Evolutionary conservation across 2,797 vertebrate genomes (phyloP).

Genomic region (Eulemur coronatus): DNA sequence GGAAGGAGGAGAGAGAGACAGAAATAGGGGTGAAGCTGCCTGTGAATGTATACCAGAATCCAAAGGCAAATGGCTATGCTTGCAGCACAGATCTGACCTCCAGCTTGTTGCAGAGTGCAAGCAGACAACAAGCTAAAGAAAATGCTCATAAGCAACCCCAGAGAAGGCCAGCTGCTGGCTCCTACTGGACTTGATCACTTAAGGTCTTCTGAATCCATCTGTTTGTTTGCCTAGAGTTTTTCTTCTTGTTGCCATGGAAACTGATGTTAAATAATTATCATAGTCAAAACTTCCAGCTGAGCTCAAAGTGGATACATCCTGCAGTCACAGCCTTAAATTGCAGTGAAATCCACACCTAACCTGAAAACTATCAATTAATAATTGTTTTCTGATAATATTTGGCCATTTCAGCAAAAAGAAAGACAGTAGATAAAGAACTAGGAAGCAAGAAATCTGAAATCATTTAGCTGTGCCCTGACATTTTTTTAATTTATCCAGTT

Average conservation of each 20-base stretch:
- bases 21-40: not conserved
- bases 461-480: not conserved
- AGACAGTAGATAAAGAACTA: not conserved
- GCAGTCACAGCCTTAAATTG: not conserved
- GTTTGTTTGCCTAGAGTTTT: not conserved
- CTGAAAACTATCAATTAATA: not conserved
- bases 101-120: not conserved
- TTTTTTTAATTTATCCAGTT: not conserved
- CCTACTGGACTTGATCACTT: not conserved
- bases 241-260: conserved; percentile 37
- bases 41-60: not conserved
- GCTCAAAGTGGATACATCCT: not conserved
- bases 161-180: not conserved
- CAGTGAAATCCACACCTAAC: not conserved
- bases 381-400: not conserved
- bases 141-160: not conserved
- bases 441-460: conserved; percentile 13
- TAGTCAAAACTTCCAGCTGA: not conserved
- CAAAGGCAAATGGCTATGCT: not conserved
- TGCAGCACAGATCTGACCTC: not conserved
- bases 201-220: conserved; percentile 14
- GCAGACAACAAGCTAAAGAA: not conserved
- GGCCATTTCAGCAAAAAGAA: not conserved
- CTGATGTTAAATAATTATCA: conserved; percentile 33
- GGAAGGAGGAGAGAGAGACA: not conserved